These are phyloP conservation scores for Protophormia terraenovae DNA, from an alignment of 2,888 invertebrate genomes.

Conservation along the genomic window DNA sequence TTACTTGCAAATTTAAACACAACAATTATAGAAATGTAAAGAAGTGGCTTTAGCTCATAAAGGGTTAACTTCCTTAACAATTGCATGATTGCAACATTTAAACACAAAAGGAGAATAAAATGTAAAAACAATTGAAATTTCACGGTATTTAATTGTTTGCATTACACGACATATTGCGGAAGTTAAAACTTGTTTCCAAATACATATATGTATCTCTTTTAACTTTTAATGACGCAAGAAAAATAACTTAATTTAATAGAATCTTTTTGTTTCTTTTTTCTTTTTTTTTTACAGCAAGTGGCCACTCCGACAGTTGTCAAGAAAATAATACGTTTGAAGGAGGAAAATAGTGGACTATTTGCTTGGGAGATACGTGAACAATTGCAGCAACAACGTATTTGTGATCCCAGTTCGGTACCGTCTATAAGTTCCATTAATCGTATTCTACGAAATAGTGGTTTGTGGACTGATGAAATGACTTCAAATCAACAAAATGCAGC, in stretches of 20 bases:
- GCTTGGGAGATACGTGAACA: constrained; percentile 98
- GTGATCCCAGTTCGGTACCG: constrained; percentile 94
- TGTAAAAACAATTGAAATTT: constrained; percentile 75
- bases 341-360: constrained; percentile 97
- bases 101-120: not conserved
- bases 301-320: constrained; percentile 97
- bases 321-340: constrained; percentile 95
- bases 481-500: constrained; percentile 80
- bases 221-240: too few relatives aligned
- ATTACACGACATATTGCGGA: constrained; percentile 34
- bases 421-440: constrained; percentile 97
- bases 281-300: constrained; percentile 89
- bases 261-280: constrained; percentile 62
- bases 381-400: constrained; percentile 93
- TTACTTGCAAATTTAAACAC: not conserved
- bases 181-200: constrained; percentile 15
- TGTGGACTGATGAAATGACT: constrained; percentile 87
- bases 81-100: constrained; percentile 51
- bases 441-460: constrained; percentile 93
- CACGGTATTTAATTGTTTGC: constrained; percentile 77
- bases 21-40: not conserved
- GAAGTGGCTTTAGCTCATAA: not conserved
- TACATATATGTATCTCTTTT: not conserved
- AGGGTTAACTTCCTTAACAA: constrained; percentile 15
- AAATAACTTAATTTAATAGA: not conserved